Base-by-base conservation (phyloP, 1,140 invertebrate species). In the Leptonema lineaticorne region DNA sequence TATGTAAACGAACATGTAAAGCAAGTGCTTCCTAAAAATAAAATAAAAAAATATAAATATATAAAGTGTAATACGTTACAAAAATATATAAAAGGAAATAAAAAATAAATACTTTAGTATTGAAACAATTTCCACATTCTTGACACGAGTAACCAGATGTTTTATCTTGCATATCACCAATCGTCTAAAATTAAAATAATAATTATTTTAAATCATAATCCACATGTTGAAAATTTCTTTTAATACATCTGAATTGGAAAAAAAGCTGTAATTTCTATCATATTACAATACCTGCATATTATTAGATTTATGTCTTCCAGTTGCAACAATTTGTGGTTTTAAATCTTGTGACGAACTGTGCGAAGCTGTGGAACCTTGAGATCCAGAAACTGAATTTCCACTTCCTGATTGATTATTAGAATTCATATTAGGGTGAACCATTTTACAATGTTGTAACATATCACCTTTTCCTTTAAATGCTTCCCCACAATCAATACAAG, bases 1-100 rank as follows among this genome's bases (percentile, higher is more conserved):
- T 89, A 81, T 94, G 93, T 76, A 92, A 82, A 74, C 90, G 86
- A 76, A 91, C 85, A 80, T 94, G 92, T 68, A 92, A 81, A 63
- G 90, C 89, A 58, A 93, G 80, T 63, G 89, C 90, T 83, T 91
- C 90, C 75, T 88, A 85, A 75, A 85, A 89, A 65, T 41, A 4
- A 41, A 41, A 41, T n/a, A n/a, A n/a, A 18, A 20, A 26, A 53
- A 26, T 53, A 11, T 1, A 53, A 22, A 22, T 26, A 9, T 26
- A 53, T 53, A 24, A 53, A 53, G 2, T 11, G 18, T 50, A 4
- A 22, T 9, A 22, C 46, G 8, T 53, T 24, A 26, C 46, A 50
- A 20, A 26, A 53, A 24, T 7, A 59, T 33, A 9, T 33, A 18
- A 30, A 33, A 29, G 9, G 27, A 2, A 53, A 6, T 45, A 16